Evolutionary conservation across 2,888 invertebrate species (phyloP).

Genomic region (Ernsta delagoae): DNA sequence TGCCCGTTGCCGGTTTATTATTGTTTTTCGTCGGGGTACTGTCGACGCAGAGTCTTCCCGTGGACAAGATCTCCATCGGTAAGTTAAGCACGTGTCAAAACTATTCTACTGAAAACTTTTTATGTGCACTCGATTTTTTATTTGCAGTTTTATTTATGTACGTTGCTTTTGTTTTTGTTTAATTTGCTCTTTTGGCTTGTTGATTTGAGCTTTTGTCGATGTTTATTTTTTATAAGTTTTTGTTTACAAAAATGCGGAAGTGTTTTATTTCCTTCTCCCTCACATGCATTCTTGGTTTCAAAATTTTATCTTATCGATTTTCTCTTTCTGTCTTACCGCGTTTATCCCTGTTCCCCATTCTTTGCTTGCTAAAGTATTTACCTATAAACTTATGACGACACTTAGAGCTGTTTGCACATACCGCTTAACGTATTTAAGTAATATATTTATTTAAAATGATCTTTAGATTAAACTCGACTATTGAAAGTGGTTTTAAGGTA

Average conservation of each 20-base stretch:
- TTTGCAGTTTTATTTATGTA: no score
- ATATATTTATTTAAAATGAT: no score
- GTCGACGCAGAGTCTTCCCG: slow-evolving; percentile 68
- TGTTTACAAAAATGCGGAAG: neutral
- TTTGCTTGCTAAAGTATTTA: slow-evolving; percentile 39
- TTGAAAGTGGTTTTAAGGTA: no score
- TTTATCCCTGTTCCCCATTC: slow-evolving; percentile 51
- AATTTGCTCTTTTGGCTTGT: no score
- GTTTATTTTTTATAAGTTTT: neutral
- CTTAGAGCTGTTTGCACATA: slow-evolving; percentile 2
- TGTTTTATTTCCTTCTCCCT: no score
- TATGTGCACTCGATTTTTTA: slow-evolving; percentile 16
- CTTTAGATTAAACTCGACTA: no score
- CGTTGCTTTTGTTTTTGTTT: no score
- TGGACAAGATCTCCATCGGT: slow-evolving; percentile 81
- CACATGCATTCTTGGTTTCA: no score
- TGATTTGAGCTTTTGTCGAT: neutral
- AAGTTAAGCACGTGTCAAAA: slow-evolving; percentile 52
- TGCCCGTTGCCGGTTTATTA: slow-evolving; percentile 60
- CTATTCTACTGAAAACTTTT: slow-evolving; percentile 26
- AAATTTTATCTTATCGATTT: slow-evolving; percentile 44
- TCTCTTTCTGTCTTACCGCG: slow-evolving; percentile 59
- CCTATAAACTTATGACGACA: slow-evolving; percentile 43
- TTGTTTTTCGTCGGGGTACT: slow-evolving; percentile 61
- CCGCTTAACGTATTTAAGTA: no score